These are phyloP conservation scores for Cantharis lateralis DNA, from an alignment of 2,888 invertebrate genomes.

Conservation along the genomic window DNA sequence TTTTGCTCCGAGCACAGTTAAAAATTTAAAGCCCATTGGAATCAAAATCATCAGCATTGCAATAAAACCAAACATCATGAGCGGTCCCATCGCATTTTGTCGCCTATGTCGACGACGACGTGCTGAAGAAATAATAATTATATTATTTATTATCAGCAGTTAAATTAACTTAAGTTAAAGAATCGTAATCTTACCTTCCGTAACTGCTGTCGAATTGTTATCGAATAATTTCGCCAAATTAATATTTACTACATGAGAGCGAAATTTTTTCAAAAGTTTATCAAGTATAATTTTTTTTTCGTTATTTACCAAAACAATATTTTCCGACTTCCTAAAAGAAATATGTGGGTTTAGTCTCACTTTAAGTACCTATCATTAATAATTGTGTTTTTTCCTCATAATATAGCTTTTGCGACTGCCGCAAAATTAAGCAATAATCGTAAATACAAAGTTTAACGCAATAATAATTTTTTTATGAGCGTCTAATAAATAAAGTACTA, in stretches of 20 bases:
- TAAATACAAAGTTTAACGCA: conserved; percentile 4
- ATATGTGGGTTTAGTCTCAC: neutral
- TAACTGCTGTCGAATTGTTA: neutral
- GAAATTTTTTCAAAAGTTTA: neutral
- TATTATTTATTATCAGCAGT: too few relatives aligned
- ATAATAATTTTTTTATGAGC: conserved; percentile 1
- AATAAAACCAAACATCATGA: conserved; percentile 78
- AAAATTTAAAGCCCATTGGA: conserved; percentile 84
- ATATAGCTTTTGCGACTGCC: neutral
- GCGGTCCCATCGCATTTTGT: conserved; percentile 70
- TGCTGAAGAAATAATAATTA: conserved; percentile 25
- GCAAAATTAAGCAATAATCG: conserved; percentile 12
- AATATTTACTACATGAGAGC: neutral
- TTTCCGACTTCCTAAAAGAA: neutral
- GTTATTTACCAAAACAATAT: neutral
- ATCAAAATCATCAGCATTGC: conserved; percentile 77
- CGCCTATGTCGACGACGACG: conserved; percentile 66
- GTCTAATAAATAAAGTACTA: neutral
- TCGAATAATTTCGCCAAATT: neutral
- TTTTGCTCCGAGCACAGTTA: conserved; percentile 81
- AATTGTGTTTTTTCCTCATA: neutral
- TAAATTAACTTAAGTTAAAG: too few relatives aligned
- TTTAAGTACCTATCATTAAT: neutral
- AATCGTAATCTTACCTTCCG: neutral
- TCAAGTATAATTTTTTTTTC: neutral